phyloP scores from a whole-genome alignment of 2,113 vertebrate species.

The Natator depressus region DNA sequence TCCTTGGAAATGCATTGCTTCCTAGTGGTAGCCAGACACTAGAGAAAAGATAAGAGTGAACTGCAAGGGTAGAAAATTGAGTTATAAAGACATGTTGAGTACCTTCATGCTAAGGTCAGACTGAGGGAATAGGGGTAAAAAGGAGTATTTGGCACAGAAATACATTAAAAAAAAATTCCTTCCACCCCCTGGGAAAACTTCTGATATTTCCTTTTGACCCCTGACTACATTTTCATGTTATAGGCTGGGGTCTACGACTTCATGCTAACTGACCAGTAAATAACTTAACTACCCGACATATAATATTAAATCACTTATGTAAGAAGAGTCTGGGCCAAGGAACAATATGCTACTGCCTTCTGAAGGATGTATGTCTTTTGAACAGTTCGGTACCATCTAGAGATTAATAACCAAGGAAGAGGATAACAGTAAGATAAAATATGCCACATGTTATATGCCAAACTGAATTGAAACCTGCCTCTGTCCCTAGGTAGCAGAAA shows the following conservation, averaged over 20 bases:
- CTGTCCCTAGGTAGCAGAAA: not conserved
- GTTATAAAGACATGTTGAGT: not conserved
- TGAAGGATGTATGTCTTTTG: not conserved
- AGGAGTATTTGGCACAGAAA: not conserved
- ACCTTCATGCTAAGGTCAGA: not conserved
- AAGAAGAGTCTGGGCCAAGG: not conserved
- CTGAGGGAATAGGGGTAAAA: not conserved
- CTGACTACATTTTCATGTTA: not conserved
- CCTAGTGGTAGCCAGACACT: not conserved
- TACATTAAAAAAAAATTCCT: not conserved
- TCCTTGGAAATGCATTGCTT: not conserved
- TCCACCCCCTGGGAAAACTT: not conserved
- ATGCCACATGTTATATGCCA: not conserved
- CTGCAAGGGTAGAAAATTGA: not conserved
- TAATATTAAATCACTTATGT: slow-evolving; percentile 6
- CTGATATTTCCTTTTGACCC: too few species aligned
- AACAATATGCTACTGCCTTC: not conserved
- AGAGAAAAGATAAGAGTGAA: not conserved
- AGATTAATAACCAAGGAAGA: not conserved
- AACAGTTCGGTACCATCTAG: slow-evolving; percentile 5
- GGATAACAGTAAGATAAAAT: slow-evolving; percentile 9
- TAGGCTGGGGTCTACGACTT: not conserved
- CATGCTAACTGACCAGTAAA: not conserved
- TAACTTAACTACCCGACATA: not conserved
- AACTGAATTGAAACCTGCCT: not conserved